A percentile compares a stretch with the other conserved stretches of the same genome.
Conservation (phyloP, 2,797 vertebrate genomes). For the Gadopsis bispinosus region DNA sequence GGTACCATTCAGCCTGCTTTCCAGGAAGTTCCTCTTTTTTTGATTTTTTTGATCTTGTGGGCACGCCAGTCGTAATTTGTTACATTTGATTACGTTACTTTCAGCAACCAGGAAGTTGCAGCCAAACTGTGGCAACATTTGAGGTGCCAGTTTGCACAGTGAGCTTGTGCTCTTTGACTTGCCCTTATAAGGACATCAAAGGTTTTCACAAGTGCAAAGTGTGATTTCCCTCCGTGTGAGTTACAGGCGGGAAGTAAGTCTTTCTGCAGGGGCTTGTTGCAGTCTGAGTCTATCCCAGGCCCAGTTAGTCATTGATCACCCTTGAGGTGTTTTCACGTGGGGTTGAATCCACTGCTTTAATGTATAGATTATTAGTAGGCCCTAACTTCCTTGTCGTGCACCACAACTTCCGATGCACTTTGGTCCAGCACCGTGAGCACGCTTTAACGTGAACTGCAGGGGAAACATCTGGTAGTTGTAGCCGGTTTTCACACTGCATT, state of each 20-base stretch:
- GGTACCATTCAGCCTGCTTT: constrained; percentile 24
- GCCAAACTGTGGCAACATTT: constrained; percentile 35
- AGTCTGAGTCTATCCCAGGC: background rate
- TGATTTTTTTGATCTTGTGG: no score
- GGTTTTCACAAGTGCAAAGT: constrained; percentile 29
- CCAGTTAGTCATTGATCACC: constrained; percentile 13
- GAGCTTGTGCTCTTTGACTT: constrained; percentile 54
- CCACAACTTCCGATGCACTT: constrained; percentile 68
- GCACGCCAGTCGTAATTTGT: background rate
- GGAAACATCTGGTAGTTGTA: background rate
- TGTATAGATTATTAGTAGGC: constrained; percentile 9
- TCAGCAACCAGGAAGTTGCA: constrained; percentile 68
- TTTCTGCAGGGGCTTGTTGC: background rate
- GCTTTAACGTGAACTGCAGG: constrained; percentile 13
- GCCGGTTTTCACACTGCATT: constrained; percentile 9
- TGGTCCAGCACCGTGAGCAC: constrained; percentile 35
- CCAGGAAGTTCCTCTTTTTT: background rate
- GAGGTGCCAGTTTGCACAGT: constrained; percentile 35
- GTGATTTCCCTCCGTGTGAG: constrained; percentile 35
- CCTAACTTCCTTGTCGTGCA: constrained; percentile 26
- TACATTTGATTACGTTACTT: constrained; percentile 12
- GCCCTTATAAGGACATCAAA: constrained; percentile 79
- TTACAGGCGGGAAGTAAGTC: constrained; percentile 51
- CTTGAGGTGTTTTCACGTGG: background rate
- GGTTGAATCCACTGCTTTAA: background rate